Evolutionary conservation across 2,113 vertebrate species (phyloP), one percentile per base, ranked within the genome.

Genomic region (Rostratula benghalensis): DNA sequence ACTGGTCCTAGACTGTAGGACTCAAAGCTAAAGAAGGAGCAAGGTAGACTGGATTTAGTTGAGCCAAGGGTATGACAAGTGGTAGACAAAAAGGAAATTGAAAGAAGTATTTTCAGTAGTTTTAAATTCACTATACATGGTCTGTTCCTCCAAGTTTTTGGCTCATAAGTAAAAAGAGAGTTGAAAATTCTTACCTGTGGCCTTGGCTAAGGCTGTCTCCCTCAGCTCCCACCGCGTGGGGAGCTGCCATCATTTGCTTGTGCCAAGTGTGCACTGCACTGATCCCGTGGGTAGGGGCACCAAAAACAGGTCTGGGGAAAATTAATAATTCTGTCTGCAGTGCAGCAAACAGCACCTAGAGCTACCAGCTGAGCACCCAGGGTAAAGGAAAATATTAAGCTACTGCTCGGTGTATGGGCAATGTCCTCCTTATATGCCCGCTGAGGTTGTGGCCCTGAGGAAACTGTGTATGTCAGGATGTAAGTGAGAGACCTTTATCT

Each of bases 381-480:
- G 14, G 11, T 53, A 68, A 83, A 65, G 50, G 25, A 37, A 77
- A 83, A 74, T 30, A 16, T 13, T 25, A 33, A 61, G n/a, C 14
- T 77, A 11, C 68, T 87, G 24, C 33, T 89, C 12, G 28, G 21
- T 20, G 24, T n/a, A 11, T 8, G 56, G 54, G 12, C 5, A 7
- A 31, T 50, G 68, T 35, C 20, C 51, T 64, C 20, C 19, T 78
- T 56, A 33, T 0, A 0, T 3, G 37, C 33, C 16, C 1, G 0
- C 18, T n/a, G 24, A 65, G 24, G 33, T 11, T 67, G 65, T 54
- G 24, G 65, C 75, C 56, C 56, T 53, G 43, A 45, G 56, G 51
- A 92, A 94, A 51, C 17, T 80, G 30, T 2, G 2, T 50, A n/a
- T 1, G 2, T 19, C 33, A 45, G 28, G 16, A 68, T 20, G 2